Evolutionary conservation across 2,888 invertebrate species (phyloP).

Genomic region (Pristionchus maxplancki): DNA sequence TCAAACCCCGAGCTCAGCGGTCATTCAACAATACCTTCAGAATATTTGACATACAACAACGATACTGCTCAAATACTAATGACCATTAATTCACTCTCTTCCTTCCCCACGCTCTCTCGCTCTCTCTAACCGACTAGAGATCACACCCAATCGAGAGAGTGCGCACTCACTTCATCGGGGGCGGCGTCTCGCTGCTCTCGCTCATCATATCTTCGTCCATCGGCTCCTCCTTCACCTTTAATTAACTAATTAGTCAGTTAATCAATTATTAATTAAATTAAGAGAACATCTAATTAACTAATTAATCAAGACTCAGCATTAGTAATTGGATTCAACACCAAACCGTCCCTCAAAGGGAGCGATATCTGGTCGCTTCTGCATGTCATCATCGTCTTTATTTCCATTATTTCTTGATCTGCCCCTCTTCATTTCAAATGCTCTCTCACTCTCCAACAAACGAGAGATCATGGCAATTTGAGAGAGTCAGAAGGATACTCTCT

Average conservation of each 20-base stretch:
- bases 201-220: conserved; percentile 27
- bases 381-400: not conserved
- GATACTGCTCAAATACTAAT: too few species aligned
- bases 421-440: too few species aligned
- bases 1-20: not conserved
- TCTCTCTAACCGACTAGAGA: too few species aligned
- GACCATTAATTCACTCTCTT: too few species aligned
- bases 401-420: too few species aligned
- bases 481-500: not conserved
- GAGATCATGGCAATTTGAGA: too few species aligned
- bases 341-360: not conserved
- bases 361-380: not conserved
- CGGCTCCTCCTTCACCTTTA: conserved; percentile 21
- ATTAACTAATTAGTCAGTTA: not conserved
- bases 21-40: too few species aligned
- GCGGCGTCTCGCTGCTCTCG: conserved; percentile 38
- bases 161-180: conserved; percentile 9
- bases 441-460: too few species aligned
- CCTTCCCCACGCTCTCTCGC: too few species aligned
- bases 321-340: not conserved
- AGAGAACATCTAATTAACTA: too few species aligned
- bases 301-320: not conserved
- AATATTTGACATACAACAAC: too few species aligned
- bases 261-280: not conserved
- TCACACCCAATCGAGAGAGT: too few species aligned